Percentiles rank a stretch among this genome's conserved stretches.
Conservation (phyloP, 2,888 invertebrate genomes). For the Aporophyla lueneburgensis region DNA sequence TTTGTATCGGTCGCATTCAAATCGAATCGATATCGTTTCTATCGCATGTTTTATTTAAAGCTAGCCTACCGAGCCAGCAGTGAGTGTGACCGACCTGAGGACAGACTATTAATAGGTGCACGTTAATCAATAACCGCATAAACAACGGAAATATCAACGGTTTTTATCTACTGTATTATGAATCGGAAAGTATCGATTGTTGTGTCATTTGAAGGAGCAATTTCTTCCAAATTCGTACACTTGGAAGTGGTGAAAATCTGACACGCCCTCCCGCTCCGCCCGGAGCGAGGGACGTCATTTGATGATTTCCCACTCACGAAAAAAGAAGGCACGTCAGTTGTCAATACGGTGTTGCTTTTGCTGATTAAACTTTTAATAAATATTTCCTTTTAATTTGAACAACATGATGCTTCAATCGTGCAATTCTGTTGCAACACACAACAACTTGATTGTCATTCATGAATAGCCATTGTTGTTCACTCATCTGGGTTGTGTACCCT, state of each 20-base stretch:
- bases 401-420: slow-evolving; percentile 3
- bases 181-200: background rate
- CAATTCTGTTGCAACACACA: slow-evolving; percentile 25
- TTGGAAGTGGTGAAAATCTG: no score
- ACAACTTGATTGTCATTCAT: slow-evolving; percentile 24
- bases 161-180: background rate
- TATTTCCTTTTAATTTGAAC: slow-evolving; percentile 6
- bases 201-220: background rate
- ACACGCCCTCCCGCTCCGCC: no score
- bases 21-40: slow-evolving; percentile 58
- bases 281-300: no score
- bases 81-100: slow-evolving; percentile 42
- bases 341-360: background rate
- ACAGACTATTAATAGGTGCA: slow-evolving; percentile 56
- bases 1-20: slow-evolving; percentile 39
- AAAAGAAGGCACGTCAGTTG: background rate
- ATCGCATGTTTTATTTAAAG: slow-evolving; percentile 62
- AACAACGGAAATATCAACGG: slow-evolving; percentile 14
- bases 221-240: background rate
- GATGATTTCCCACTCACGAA: no score
- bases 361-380: slow-evolving; percentile 23
- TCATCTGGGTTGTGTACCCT: slow-evolving; percentile 31
- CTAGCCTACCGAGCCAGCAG: slow-evolving; percentile 10
- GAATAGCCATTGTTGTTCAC: slow-evolving; percentile 41
- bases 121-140: slow-evolving; percentile 51